These are phyloP conservation scores for Sebastes minor DNA, from an alignment of 2,797 vertebrate genomes.

Conservation along the genomic window DNA sequence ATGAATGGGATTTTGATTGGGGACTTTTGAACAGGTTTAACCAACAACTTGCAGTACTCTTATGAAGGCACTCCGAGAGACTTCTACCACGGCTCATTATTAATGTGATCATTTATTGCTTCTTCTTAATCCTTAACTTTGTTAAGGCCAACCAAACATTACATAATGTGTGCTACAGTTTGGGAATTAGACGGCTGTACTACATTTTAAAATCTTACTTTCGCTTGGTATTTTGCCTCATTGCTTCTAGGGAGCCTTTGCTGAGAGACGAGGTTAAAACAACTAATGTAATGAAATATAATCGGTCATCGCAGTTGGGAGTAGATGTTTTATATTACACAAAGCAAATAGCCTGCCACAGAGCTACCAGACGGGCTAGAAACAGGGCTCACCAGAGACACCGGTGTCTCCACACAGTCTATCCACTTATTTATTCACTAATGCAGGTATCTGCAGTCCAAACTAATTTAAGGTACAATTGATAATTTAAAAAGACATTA, in stretches of 20 bases:
- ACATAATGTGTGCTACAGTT: background rate
- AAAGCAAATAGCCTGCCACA: background rate
- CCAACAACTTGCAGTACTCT: background rate
- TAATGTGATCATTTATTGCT: background rate
- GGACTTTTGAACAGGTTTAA: conserved; percentile 12
- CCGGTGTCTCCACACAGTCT: background rate
- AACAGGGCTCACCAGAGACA: background rate
- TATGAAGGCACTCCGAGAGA: background rate
- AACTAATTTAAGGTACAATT: background rate
- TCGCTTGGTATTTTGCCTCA: background rate
- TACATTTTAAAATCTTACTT: background rate
- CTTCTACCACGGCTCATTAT: background rate
- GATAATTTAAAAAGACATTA: background rate
- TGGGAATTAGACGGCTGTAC: background rate
- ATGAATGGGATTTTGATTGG: conserved; percentile 27
- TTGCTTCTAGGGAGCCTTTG: background rate
- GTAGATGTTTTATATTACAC: background rate
- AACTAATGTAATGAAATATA: background rate
- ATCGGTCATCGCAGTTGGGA: background rate
- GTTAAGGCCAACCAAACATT: background rate
- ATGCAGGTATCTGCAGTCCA: background rate
- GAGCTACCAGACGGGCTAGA: background rate
- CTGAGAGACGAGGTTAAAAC: background rate
- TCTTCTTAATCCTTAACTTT: background rate
- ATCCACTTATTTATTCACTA: background rate